phyloP scores from a whole-genome alignment of 92 coral and sea anemone species.

The Epizoanthus fatuus region DNA sequence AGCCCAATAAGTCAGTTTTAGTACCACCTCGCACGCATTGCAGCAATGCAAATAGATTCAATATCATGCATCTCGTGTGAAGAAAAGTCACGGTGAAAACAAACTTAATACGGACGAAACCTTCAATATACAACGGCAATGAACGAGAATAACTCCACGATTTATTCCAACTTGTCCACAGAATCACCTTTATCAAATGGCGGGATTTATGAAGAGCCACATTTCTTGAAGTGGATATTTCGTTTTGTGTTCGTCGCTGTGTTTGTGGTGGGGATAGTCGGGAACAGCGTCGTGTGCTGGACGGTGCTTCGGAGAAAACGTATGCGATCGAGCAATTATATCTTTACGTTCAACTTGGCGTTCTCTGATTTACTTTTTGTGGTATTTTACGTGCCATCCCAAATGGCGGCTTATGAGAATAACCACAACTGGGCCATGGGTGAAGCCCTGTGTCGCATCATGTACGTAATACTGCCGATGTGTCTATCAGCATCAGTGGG shows the following conservation, averaged over 20 bases:
- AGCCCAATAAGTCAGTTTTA: not conserved
- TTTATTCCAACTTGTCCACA: not conserved
- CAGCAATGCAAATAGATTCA: not conserved
- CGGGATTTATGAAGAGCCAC: conserved; percentile 72
- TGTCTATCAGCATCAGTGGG: conserved; percentile 88
- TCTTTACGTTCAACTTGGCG: conserved; percentile 94
- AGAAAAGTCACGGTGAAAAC: not conserved
- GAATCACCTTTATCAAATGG: not conserved
- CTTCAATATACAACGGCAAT: not conserved
- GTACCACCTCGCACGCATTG: not conserved
- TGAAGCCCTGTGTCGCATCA: conserved; percentile 84
- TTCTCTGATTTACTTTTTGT: conserved; percentile 88
- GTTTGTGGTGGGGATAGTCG: conserved; percentile 85
- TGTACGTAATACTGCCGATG: conserved; percentile 83
- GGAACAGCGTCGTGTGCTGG: conserved; percentile 90
- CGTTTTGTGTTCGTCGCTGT: conserved; percentile 85
- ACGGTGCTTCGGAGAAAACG: conserved; percentile 91
- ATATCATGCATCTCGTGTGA: not conserved
- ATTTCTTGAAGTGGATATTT: conserved; percentile 86
- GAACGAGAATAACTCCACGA: conserved; percentile 5
- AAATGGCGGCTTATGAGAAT: conserved; percentile 98
- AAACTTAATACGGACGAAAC: not conserved
- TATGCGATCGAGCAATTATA: conserved; percentile 92
- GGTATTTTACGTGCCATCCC: conserved; percentile 91
- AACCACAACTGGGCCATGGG: conserved; percentile 96